phyloP scores from a whole-genome alignment of 1,140 invertebrate genomes.

The Schlechtendalia chinensis region DNA sequence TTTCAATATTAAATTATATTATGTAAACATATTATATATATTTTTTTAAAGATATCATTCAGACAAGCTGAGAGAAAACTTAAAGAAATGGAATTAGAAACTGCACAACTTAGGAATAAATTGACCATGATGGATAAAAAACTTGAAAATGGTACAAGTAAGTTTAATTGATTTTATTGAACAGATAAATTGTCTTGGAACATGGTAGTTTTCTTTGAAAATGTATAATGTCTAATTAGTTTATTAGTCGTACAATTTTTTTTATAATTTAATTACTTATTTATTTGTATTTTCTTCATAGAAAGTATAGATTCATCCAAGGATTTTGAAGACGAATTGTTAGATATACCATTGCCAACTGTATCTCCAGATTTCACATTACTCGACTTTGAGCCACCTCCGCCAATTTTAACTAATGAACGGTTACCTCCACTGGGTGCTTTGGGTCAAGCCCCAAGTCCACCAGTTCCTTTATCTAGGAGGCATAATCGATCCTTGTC shows the following conservation, averaged over 20 bases:
- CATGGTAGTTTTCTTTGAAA: not conserved
- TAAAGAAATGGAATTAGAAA: slow-evolving; percentile 73
- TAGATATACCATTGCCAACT: slow-evolving; percentile 41
- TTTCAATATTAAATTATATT: not conserved
- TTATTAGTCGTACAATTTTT: not conserved
- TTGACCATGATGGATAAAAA: slow-evolving; percentile 64
- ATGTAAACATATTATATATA: not conserved
- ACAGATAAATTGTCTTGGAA: not conserved
- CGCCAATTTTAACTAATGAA: slow-evolving; percentile 30
- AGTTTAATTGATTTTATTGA: not conserved
- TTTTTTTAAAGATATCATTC: slow-evolving; percentile 61
- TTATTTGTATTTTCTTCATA: not conserved
- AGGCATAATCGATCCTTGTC: slow-evolving; percentile 18
- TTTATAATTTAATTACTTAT: not conserved
- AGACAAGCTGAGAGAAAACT: slow-evolving; percentile 72
- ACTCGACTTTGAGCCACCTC: slow-evolving; percentile 41
- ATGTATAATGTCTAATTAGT: not conserved
- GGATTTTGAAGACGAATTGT: slow-evolving; percentile 43
- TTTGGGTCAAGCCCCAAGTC: slow-evolving; percentile 17
- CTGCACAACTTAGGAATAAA: slow-evolving; percentile 69
- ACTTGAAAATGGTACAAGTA: slow-evolving; percentile 49
- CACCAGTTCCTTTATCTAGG: slow-evolving; percentile 25
- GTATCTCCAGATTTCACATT: slow-evolving; percentile 41
- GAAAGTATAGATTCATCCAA: slow-evolving; percentile 40
- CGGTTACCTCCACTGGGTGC: slow-evolving; percentile 43